Percentiles rank a stretch among this genome's conserved stretches.
These are phyloP conservation scores for Hypocryptadius cinnamomeus DNA, from an alignment of 2,113 vertebrate genomes.

Conservation along the genomic window DNA sequence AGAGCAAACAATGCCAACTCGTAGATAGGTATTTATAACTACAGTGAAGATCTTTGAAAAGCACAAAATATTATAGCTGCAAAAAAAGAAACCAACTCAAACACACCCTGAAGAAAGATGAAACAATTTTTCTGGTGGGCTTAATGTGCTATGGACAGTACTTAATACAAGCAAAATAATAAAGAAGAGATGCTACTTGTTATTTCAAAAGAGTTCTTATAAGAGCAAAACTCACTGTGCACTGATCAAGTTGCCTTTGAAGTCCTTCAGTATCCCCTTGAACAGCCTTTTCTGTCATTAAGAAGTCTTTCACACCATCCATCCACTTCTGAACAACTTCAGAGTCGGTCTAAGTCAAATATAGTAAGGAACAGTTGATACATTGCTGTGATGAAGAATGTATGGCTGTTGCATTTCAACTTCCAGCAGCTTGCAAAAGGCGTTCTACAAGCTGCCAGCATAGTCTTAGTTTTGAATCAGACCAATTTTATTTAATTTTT, in stretches of 20 bases:
- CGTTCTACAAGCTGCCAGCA: background rate
- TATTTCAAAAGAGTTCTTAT: background rate
- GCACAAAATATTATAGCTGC: background rate
- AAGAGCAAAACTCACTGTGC: constrained; percentile 74
- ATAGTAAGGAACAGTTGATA: background rate
- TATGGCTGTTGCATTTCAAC: background rate
- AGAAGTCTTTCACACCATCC: constrained; percentile 78
- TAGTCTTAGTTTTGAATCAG: background rate
- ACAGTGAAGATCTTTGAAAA: background rate
- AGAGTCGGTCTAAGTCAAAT: constrained; percentile 72
- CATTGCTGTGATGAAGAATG: background rate
- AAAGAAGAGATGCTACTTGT: background rate
- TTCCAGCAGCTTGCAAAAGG: background rate
- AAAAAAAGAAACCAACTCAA: background rate
- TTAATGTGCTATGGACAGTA: background rate
- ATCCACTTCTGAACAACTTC: constrained; percentile 82
- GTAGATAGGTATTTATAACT: background rate
- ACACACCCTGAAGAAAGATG: background rate
- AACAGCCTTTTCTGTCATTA: constrained; percentile 74
- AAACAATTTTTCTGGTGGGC: background rate
- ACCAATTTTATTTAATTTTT: background rate
- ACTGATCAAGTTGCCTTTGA: constrained; percentile 83
- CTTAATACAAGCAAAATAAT: background rate
- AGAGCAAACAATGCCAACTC: background rate
- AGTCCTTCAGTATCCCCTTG: constrained; percentile 68